Base-by-base conservation (phyloP, 2,888 invertebrate genomes). In the Hirtodrosophila trivittata region DNA sequence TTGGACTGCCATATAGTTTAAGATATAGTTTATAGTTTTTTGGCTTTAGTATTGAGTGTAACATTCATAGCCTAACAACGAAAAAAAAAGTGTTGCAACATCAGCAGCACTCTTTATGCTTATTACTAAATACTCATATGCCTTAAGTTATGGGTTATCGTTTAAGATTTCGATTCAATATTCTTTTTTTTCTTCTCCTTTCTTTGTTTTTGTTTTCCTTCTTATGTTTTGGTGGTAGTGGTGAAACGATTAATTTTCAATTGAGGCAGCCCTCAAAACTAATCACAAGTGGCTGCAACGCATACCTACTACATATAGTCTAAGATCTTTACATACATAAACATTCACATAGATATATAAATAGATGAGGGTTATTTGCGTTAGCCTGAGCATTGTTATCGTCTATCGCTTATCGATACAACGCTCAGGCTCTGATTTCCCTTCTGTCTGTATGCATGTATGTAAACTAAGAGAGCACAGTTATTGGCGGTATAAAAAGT, bases 401-500 rank as follows among this genome's bases (percentile, higher is more conserved):
- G n/a, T n/a, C n/a, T n/a, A n/a, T n/a, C n/a, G n/a, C n/a, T n/a
- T n/a, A n/a, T n/a, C n/a, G n/a, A n/a, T n/a, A n/a, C 3, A 10
- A n/a, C 21, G 18, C 32, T 58, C 39, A 14, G 25, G n/a, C 33
- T 14, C 6, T 10, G 14, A 10, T 9, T 10, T 1, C n/a, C 25
- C 25, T 25, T n/a, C 9, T 35, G 1, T 33, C 6, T 43, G 35
- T 52, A 43, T 46, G 10, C 55, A 50, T 71, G 30, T 68, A 47
- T 60, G 66, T 76, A 57, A 21, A 37, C 5, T 21, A 46, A 65
- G 49, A 86, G 82, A 82, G 82, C 86, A 82, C 86, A 82, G 86
- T 86, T 83, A 83, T 82, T 86, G 82, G 86, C 84, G 82, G 86
- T 82, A 82, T 82, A 75, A 86, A 86, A 84, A 68, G 81, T 73